These are phyloP conservation scores for Drosophila ficusphila DNA, from an alignment of 1,140 invertebrate genomes.

Conservation along the genomic window DNA sequence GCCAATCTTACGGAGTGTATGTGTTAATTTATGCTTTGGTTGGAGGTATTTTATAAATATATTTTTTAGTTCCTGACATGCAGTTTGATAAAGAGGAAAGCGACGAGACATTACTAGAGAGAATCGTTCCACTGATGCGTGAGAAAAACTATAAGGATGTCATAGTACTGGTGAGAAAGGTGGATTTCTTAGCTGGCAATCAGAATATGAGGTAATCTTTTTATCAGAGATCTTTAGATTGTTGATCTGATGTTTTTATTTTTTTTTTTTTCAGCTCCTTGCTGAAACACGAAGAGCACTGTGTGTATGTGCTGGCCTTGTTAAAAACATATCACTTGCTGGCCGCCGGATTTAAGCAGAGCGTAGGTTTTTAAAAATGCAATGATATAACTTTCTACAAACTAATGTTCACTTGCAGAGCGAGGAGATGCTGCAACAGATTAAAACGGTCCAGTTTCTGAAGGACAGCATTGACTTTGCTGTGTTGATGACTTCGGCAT, in stretches of 20 bases:
- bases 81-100: conserved; percentile 72
- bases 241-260: background rate
- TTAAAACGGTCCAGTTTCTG: conserved; percentile 85
- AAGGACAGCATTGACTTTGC: conserved; percentile 89
- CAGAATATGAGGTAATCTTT: conserved; percentile 42
- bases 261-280: conserved; percentile 25
- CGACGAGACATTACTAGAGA: conserved; percentile 61
- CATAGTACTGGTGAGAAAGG: conserved; percentile 64
- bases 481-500: conserved; percentile 87
- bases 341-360: conserved; percentile 63
- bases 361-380: conserved; percentile 36
- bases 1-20: conserved; percentile 74
- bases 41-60: background rate
- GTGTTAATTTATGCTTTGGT: background rate
- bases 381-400: background rate
- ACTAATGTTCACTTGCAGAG: conserved; percentile 30
- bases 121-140: conserved; percentile 52
- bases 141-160: conserved; percentile 73
- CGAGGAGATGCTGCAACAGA: conserved; percentile 84
- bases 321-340: conserved; percentile 73
- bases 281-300: conserved; percentile 65
- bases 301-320: conserved; percentile 62
- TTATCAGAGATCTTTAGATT: background rate
- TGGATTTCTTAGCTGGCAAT: conserved; percentile 66
- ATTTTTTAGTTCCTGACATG: conserved; percentile 42